A percentile compares a stretch with the other conserved stretches of the same genome.
These are phyloP conservation scores for Diplogasteroides magnus DNA, from an alignment of 1,140 invertebrate species.

Conservation along the genomic window DNA sequence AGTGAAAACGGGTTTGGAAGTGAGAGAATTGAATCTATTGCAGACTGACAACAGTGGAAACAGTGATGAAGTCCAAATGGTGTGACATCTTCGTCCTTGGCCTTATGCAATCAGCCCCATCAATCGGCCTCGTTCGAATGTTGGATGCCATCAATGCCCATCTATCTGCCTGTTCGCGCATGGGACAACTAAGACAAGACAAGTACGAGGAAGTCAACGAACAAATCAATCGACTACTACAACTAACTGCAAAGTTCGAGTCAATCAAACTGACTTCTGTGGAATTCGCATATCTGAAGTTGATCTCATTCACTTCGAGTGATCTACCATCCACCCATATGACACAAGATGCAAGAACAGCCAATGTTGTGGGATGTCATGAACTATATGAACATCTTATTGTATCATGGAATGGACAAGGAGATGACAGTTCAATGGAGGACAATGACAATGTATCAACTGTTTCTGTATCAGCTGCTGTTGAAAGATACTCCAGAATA, in stretches of 20 bases:
- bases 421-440: slow-evolving; percentile 36
- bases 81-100: slow-evolving; percentile 85
- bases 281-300: slow-evolving; percentile 84
- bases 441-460: slow-evolving; percentile 34
- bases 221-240: slow-evolving; percentile 75
- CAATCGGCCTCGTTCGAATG: slow-evolving; percentile 74
- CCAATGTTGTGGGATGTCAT: slow-evolving; percentile 15
- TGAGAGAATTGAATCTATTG: slow-evolving; percentile 22
- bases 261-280: slow-evolving; percentile 71
- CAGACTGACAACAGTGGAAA: slow-evolving; percentile 72
- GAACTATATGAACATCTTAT: slow-evolving; percentile 13
- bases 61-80: slow-evolving; percentile 79
- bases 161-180: slow-evolving; percentile 60
- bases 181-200: slow-evolving; percentile 37
- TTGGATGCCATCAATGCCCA: slow-evolving; percentile 73
- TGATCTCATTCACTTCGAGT: slow-evolving; percentile 66
- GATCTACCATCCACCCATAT: slow-evolving; percentile 15
- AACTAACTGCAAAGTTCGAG: slow-evolving; percentile 66
- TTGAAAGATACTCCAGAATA: slow-evolving; percentile 15
- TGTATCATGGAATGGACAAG: slow-evolving; percentile 67
- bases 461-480: slow-evolving; percentile 17
- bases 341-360: slow-evolving; percentile 5
- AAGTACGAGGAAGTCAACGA: slow-evolving; percentile 59
- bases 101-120: slow-evolving; percentile 77
- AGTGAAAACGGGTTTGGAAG: too few relatives aligned